Evolutionary conservation across 2,888 invertebrate species (phyloP).

Genomic region (Himalopsyche kuldschensis): DNA sequence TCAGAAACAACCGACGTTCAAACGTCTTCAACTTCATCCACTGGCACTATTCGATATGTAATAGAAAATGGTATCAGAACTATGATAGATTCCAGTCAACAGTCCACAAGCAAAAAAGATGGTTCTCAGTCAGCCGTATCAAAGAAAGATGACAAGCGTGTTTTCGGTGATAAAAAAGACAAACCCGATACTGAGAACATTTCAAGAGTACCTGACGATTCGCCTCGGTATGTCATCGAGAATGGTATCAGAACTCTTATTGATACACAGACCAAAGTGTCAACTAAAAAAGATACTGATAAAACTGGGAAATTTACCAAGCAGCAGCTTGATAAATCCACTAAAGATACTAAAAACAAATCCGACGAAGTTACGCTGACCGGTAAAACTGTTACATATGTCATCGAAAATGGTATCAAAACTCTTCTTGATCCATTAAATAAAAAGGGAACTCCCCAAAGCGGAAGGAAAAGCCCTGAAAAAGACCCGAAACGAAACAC

Average conservation of each 20-base stretch:
- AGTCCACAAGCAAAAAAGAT: slow-evolving; percentile 10
- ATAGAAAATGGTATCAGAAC: slow-evolving; percentile 38
- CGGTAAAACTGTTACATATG: slow-evolving; percentile 14
- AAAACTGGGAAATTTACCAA: background rate
- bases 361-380: background rate
- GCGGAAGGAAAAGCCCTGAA: background rate
- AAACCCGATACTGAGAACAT: slow-evolving; percentile 5
- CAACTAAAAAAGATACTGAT: background rate
- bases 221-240: slow-evolving; percentile 32
- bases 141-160: slow-evolving; percentile 3
- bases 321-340: background rate
- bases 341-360: background rate
- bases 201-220: background rate
- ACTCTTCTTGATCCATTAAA: slow-evolving; percentile 38
- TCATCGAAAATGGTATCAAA: slow-evolving; percentile 35
- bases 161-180: background rate
- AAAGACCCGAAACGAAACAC: background rate
- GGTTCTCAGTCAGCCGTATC: background rate
- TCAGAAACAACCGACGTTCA: background rate
- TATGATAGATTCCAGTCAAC: slow-evolving; percentile 17
- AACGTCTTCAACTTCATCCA: background rate
- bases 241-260: slow-evolving; percentile 34
- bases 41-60: slow-evolving; percentile 18
- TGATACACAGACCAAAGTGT: background rate
- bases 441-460: slow-evolving; percentile 26